phyloP scores from a whole-genome alignment of 2,113 vertebrate genomes.

The Lepus europaeus region DNA sequence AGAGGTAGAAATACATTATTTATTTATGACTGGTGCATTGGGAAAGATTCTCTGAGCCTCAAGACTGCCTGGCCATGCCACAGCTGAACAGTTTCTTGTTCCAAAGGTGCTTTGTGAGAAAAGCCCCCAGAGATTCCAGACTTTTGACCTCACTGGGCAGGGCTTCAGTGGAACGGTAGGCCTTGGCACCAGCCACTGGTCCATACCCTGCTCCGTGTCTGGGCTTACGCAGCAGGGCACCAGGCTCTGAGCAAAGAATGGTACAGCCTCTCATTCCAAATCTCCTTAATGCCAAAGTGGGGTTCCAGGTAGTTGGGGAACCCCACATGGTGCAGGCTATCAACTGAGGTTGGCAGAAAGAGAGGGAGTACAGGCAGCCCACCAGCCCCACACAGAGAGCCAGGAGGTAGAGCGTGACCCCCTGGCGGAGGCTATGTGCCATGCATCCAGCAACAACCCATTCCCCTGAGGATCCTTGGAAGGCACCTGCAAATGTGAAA shows the following conservation, averaged over 20 bases:
- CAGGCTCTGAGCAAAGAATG: background rate
- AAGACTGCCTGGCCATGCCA: background rate
- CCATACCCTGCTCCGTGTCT: background rate
- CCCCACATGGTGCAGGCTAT: background rate
- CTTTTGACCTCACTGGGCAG: constrained; percentile 11
- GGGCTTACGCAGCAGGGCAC: background rate
- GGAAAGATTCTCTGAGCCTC: background rate
- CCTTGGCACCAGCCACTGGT: background rate
- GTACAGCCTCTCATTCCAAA: background rate
- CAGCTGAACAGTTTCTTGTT: background rate
- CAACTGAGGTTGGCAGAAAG: background rate
- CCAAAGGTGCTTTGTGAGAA: background rate
- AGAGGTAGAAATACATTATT: background rate
- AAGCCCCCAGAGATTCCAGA: background rate
- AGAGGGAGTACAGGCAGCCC: background rate
- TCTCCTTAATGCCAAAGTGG: background rate
- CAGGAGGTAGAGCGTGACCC: background rate
- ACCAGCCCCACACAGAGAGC: background rate
- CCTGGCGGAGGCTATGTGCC: background rate
- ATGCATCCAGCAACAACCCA: background rate
- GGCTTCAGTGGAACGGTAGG: background rate
- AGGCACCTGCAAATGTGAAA: background rate
- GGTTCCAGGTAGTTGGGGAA: background rate
- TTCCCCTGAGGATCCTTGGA: background rate
- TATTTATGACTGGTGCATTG: background rate